Evolutionary conservation across 1,140 invertebrate genomes (phyloP), one percentile per base, ranked within the genome.

Genomic region (fruit fly (Drosophila melanogaster)): DNA sequence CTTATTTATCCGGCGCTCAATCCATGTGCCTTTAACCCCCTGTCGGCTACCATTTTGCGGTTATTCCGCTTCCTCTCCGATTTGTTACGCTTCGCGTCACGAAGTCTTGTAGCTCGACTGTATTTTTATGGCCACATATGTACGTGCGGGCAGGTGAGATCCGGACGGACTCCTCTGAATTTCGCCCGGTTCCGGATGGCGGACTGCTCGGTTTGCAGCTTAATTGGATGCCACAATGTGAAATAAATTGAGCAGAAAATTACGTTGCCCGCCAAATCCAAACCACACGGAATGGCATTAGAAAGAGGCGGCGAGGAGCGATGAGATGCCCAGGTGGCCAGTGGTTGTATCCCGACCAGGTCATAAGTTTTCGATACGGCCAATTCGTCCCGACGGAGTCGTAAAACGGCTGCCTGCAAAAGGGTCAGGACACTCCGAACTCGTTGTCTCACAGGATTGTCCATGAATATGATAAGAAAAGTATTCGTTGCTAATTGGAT

Each of bases 161-260:
- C 8, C n/a, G 30, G 22, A 15, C 15, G 17, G 58, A 60, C 35
- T 51, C 47, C 35, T 66, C 77, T 62, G 75, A 43, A 43, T 14
- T 15, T 26, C n/a, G 17, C 26, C 26, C 19, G 26, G 43, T 35
- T 46, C 40, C 14, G 17, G 61, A 14, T 54, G 40, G 19, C 0
- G 38, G 57, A 37, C 62, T 64, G 14, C 41, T 43, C 35, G 44
- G 84, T 74, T 83, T 87, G 80, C 89, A 90, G 79, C 90, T 92
- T 92, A 92, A 92, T 92, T 92, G 90, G 85, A 85, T 80, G 80
- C 91, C 91, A 80, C 91, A 92, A 92, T 92, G 91, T 85, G 91
- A 80, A 92, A 90, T 92, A 90, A 92, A 92, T 92, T 92, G 91
- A 92, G 91, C 91, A 84, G 91, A 92, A 92, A 92, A 92, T 92